A percentile compares a stretch with the other conserved stretches of the same genome.
phyloP scores from a whole-genome alignment of 2,113 vertebrate genomes.

The Scomber japonicus region DNA sequence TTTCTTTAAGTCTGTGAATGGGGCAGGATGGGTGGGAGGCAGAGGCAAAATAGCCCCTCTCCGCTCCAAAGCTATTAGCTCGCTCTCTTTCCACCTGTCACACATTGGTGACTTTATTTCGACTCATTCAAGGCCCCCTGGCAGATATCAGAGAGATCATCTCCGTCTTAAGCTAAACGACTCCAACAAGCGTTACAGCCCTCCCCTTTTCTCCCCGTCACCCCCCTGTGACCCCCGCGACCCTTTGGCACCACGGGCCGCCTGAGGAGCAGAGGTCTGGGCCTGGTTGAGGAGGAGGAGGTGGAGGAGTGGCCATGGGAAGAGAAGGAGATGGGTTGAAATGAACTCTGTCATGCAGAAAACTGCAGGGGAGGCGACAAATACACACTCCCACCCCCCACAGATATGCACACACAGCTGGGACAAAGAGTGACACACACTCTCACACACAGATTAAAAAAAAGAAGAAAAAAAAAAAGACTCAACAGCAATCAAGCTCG shows the following conservation, averaged over 20 bases:
- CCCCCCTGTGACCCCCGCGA: conserved; percentile 62
- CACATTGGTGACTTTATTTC: conserved; percentile 79
- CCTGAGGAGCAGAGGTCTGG: conserved; percentile 59
- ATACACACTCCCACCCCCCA: conserved; percentile 61
- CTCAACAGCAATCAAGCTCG: conserved; percentile 29
- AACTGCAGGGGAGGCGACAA: conserved; percentile 62
- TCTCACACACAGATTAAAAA: not conserved
- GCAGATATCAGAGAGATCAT: conserved; percentile 70
- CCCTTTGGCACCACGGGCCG: conserved; percentile 60
- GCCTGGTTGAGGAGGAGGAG: conserved; percentile 35
- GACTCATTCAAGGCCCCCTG: conserved; percentile 44
- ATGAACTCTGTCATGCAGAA: conserved; percentile 75
- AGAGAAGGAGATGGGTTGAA: conserved; percentile 48
- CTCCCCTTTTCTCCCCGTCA: conserved; percentile 51
- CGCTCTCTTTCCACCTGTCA: conserved; percentile 78
- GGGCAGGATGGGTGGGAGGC: not conserved
- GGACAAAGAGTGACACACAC: conserved; percentile 52
- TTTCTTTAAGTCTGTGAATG: conserved; percentile 48
- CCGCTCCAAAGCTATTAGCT: conserved; percentile 72
- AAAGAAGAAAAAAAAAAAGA: not conserved
- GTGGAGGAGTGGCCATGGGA: conserved; percentile 47
- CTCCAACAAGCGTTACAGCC: conserved; percentile 83
- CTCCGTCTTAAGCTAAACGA: conserved; percentile 79
- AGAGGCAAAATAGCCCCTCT: conserved; percentile 20
- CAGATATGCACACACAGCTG: conserved; percentile 69